These are phyloP conservation scores for Mionectes olivaceus DNA, from an alignment of 2,797 vertebrate species.

Conservation along the genomic window DNA sequence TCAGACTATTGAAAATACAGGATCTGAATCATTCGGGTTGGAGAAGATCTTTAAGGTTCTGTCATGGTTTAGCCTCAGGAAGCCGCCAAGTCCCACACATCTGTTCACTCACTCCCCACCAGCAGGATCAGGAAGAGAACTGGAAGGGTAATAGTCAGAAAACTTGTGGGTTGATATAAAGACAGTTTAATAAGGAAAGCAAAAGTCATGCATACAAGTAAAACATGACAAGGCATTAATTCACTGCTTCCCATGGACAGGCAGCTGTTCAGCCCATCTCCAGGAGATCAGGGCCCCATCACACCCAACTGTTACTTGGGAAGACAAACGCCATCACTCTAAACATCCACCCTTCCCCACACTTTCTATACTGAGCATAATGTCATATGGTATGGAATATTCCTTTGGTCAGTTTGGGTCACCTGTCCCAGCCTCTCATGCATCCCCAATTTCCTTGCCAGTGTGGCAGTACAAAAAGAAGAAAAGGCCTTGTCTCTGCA, in stretches of 20 bases:
- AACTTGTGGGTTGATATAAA: not conserved
- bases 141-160: not conserved
- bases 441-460: not conserved
- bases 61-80: not conserved
- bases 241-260: not conserved
- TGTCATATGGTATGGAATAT: not conserved
- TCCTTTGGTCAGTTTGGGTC: not conserved
- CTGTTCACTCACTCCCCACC: not conserved
- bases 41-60: not conserved
- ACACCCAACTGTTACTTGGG: not conserved
- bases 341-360: not conserved
- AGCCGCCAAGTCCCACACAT: not conserved
- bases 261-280: not conserved
- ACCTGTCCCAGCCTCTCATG: not conserved
- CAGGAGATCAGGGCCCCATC: not conserved
- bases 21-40: not conserved
- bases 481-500: not conserved
- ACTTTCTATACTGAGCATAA: not conserved
- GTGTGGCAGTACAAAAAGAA: not conserved
- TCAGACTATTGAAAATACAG: constrained; percentile 7
- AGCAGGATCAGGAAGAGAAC: not conserved
- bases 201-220: not conserved
- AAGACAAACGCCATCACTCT: not conserved
- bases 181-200: not conserved
- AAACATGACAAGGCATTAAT: not conserved